Base-by-base conservation (phyloP, 2,113 vertebrate species). In the Ahaetulla prasina region DNA sequence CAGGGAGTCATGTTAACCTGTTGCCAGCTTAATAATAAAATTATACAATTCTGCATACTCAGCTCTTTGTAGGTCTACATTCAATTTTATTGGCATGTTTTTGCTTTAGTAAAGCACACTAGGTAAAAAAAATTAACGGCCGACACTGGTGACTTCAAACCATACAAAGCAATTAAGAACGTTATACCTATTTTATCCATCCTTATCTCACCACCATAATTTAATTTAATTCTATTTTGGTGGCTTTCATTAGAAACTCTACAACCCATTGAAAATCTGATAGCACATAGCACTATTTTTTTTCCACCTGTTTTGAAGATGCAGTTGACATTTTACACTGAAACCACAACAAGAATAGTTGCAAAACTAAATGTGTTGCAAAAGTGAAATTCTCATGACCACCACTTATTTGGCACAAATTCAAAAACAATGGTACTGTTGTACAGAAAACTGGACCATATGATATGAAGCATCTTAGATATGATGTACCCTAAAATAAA, bases 11-110 rank as follows among this genome's bases (percentile, higher is more conserved):
- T 68, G n/a, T 68, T 92, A 92, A 87, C 91, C 85, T 92, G 57
- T 92, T 92, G 91, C 91, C 85, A 68, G 85, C 84, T 91, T 68
- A 85, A 91, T 55, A 87, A 91, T 91, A 91, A 91, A 87, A 88
- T 88, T 87, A 74, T 68, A 68, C 87, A 53, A 53, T 88, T 68
- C 68, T 88, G 91, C 91, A 92, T 88, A 85, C 30, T 53, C n/a
- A n/a, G 30, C 88, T 89, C 57, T 92, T 92, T 92, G 91, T 4
- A 20, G 84, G 54, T 53, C 87, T 43, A 84, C 55, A 49, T 74
- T 89, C 63, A 57, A 89, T 85, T 92, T 85, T 84, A 89, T 55
- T 92, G 87, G 68, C 63, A 54, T 55, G 35, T 53, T 89, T 89
- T 80, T 80, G 39, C 53, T 89, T 92, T 84, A 85, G 43, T 27